phyloP scores from a whole-genome alignment of 2,113 vertebrate species.

The Mus spicilegus region DNA sequence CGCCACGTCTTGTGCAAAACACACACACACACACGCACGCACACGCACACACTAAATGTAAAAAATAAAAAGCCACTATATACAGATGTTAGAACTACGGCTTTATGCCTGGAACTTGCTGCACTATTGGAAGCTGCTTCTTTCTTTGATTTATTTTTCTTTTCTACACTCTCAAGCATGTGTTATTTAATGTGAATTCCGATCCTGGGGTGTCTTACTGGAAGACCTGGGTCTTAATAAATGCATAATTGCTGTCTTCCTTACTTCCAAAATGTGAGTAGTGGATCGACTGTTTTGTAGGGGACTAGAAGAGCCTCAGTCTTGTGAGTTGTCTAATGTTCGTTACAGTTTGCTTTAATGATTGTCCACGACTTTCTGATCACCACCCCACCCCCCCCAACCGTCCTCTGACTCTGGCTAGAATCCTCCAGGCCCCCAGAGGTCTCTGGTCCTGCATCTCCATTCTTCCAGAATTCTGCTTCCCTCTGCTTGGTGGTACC shows the following conservation, averaged over 20 bases:
- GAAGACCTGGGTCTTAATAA: constrained; percentile 42
- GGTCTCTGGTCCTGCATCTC: neutral
- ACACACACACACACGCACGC: neutral
- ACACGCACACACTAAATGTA: neutral
- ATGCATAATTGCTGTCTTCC: neutral
- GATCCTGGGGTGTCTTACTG: neutral
- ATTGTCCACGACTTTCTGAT: neutral
- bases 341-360: neutral
- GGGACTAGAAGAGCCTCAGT: neutral
- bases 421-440: neutral
- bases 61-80: neutral
- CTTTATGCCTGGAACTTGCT: constrained; percentile 7
- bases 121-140: neutral
- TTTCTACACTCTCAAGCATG: neutral
- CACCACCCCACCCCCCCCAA: neutral
- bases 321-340: constrained; percentile 13
- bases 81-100: neutral
- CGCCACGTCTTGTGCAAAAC: neutral
- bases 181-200: constrained; percentile 58
- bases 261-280: constrained; percentile 25
- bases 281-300: neutral
- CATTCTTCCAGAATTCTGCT: neutral
- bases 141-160: constrained; percentile 2
- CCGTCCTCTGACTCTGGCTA: neutral
- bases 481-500: neutral